These are phyloP conservation scores for Megalops atlanticus DNA, from an alignment of 2,113 vertebrate species.

Conservation along the genomic window DNA sequence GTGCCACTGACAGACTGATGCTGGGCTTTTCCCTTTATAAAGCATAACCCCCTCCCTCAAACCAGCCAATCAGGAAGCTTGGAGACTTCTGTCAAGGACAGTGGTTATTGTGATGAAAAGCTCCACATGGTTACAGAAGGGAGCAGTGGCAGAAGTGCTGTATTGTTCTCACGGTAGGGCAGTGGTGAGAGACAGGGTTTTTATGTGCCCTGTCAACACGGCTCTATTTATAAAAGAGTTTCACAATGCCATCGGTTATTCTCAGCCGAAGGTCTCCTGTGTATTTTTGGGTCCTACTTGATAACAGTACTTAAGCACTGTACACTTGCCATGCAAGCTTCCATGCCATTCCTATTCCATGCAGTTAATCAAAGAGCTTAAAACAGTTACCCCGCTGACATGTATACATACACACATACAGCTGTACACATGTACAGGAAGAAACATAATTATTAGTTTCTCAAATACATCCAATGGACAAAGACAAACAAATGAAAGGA, in stretches of 20 bases:
- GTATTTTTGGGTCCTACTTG: not conserved
- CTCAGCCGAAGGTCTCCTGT: not conserved
- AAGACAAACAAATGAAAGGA: no score
- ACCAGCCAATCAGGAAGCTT: slow-evolving; percentile 1
- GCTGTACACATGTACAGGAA: no score
- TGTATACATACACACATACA: no score
- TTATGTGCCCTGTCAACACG: slow-evolving; percentile 6
- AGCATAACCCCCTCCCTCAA: not conserved
- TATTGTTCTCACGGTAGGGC: not conserved
- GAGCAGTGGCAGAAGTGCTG: not conserved
- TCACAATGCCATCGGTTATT: slow-evolving; percentile 7
- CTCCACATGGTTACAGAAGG: not conserved
- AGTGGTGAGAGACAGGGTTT: not conserved
- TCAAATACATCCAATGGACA: no score
- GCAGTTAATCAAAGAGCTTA: no score
- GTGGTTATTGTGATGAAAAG: slow-evolving; percentile 3
- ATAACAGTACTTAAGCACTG: not conserved
- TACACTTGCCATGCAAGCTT: no score
- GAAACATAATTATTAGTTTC: no score
- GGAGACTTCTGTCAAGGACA: not conserved
- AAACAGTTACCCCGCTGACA: no score
- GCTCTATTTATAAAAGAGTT: not conserved
- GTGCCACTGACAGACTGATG: not conserved
- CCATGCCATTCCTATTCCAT: no score
- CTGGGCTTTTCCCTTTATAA: not conserved